Percentiles rank a stretch among this genome's conserved stretches.
Evolutionary conservation across 2,113 vertebrate species (phyloP).

Genomic region (Tympanuchus pallidicinctus): DNA sequence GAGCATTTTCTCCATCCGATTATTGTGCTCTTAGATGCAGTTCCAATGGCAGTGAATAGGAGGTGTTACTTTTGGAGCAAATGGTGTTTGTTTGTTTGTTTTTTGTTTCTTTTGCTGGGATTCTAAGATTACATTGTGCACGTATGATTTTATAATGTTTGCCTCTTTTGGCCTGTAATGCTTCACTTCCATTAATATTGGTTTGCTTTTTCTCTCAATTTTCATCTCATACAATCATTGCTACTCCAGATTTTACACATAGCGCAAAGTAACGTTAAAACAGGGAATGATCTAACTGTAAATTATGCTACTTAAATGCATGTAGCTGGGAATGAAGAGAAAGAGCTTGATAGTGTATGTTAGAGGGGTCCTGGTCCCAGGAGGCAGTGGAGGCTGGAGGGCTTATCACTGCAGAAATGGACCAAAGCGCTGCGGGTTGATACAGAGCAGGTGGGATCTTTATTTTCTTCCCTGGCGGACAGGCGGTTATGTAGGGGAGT

Average conservation of each 20-base stretch:
- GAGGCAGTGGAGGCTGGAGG: neutral
- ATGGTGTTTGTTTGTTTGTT: neutral
- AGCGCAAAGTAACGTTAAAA: neutral
- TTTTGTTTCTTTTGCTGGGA: neutral
- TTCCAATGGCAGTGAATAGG: too few species aligned
- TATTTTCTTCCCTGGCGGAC: neutral
- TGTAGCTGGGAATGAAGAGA: neutral
- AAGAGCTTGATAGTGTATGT: neutral
- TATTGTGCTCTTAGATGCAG: too few species aligned
- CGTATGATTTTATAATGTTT: neutral
- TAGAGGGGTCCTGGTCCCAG: neutral
- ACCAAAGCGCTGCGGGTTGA: neutral
- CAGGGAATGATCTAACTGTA: neutral
- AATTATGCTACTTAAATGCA: neutral
- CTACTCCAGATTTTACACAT: neutral
- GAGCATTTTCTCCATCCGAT: too few species aligned
- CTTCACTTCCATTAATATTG: neutral
- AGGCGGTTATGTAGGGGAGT: neutral
- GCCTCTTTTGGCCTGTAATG: neutral
- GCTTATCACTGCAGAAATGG: neutral
- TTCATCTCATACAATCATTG: too few species aligned
- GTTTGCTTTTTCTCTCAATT: too few species aligned
- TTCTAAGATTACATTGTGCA: conserved; percentile 8
- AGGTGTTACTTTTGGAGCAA: too few species aligned
- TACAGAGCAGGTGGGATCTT: neutral